A percentile compares a stretch with the other conserved stretches of the same genome.
These are phyloP conservation scores for Siderastrea radians DNA, from an alignment of 92 coral and sea anemone genomes.

Conservation along the genomic window DNA sequence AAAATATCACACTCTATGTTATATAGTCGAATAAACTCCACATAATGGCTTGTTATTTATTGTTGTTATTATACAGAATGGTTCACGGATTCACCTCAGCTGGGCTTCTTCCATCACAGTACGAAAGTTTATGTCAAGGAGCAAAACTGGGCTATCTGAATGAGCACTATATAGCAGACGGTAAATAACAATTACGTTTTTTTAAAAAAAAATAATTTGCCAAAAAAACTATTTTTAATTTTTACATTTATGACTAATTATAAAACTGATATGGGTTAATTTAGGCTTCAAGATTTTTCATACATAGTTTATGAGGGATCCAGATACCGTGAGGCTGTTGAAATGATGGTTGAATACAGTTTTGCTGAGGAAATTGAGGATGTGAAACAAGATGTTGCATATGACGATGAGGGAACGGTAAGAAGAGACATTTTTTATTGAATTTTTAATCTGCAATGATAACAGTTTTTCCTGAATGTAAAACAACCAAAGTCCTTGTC, in stretches of 20 bases:
- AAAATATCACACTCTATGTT: no score
- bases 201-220: no score
- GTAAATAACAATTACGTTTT: neutral
- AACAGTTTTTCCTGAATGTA: neutral
- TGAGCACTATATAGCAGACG: constrained; percentile 16
- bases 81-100: no score
- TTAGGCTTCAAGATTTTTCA: neutral
- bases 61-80: no score
- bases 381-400: neutral
- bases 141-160: constrained; percentile 27
- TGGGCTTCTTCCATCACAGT: constrained; percentile 32
- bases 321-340: constrained; percentile 30
- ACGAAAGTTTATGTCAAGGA: constrained; percentile 23
- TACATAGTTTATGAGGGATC: constrained; percentile 7
- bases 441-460: neutral
- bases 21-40: no score
- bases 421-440: neutral
- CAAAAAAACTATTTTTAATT: no score
- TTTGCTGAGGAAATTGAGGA: constrained; percentile 1
- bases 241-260: neutral
- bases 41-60: no score
- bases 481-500: neutral
- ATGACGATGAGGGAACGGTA: neutral
- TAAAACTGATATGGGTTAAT: neutral
- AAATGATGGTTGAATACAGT: constrained; percentile 9